Evolutionary conservation across 2,797 vertebrate species (phyloP), one percentile per base, ranked within the genome.

Genomic region (Pangasius macronema): DNA sequence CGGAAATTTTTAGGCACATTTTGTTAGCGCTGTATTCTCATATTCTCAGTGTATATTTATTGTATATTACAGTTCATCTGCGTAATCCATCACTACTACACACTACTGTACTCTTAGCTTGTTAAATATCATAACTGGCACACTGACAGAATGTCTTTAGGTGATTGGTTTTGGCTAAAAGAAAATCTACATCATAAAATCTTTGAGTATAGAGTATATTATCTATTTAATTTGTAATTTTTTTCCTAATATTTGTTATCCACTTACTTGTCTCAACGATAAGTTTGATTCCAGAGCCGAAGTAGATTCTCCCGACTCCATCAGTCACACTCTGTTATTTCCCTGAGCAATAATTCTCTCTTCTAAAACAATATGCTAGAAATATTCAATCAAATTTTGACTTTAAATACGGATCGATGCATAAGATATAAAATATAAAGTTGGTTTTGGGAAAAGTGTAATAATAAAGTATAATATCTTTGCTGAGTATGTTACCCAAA

Each of bases 321-420:
- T 61, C 39, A 90, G 85, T 91, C 91, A 94, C 93, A 93, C 95
- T 94, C 91, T 92, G 89, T 36, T 18, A 36, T 70, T 73, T 51
- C 57, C 24, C 57, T 33, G n/a, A 87, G 33, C 79, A 85, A 88
- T 70, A 88, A 87, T 53, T 55, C 3, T 22, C 18, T 67, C 11
- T 83, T 22, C 39, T 10, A 39, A 65, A 82, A 63, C 7, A 83
- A 1, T 49, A 51, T 51, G n/a, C 3, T 33, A 39, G 33, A 10
- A 22, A 36, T 30, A 10, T 55, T 53, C 55, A 1, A 79, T 61
- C 20, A 42, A 55, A 79, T 61, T 42, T 24, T 39, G 2, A 33
- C 30, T 59, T 22, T 13, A 39, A 57, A 57, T 57, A 79, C 10
- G 11, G 30, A 36, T 3, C 24, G 39, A 42, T 42, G 39, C 39